Evolutionary conservation across 2,113 vertebrate species (phyloP), one percentile per base, ranked within the genome.

Genomic region (Tenebrosternarchus preto): DNA sequence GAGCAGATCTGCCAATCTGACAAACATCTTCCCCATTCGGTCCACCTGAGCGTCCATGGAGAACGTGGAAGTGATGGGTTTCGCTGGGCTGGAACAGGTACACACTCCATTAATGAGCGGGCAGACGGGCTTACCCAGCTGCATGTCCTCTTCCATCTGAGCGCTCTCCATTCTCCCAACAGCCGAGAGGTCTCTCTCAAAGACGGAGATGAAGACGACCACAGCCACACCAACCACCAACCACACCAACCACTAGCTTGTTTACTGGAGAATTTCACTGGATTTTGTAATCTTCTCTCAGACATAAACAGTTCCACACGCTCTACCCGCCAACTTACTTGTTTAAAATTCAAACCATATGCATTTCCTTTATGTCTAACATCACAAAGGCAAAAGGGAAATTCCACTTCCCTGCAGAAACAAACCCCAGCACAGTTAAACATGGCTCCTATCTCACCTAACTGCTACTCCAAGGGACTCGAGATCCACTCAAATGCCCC

Each of bases 271-370:
- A 9, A 55, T 27, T 57, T 39, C 67, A 39, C 24, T 29, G 20
- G 24, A 64, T 20, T 56, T 19, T 43, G 5, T 22, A 53, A 53
- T 17, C 69, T 31, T 4, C 61, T 27, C 25, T 2, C 12, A 39
- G 15, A 19, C 43, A n/a, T n/a, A 73, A 80, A 79, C 63, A 73
- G 69, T 22, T 64, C 24, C 12, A 27, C n/a, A 69, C n/a, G n/a
- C 63, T 20, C 22, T 77, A 50, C 36, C 29, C 50, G 15, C 7
- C 36, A 68, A 39, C 39, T 2, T 55, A 67, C 56, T 27, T 11
- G 39, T 61, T 77, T 36, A 22, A 81, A 67, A 76, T 74, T 25
- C 55, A 80, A 36, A 74, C 69, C 25, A 84, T 29, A 63, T 84
- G 79, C 16, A 78, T 12, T 57, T 74, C 64, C 57, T 78, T 84